Percentiles rank a stretch among this genome's conserved stretches.
phyloP scores from a whole-genome alignment of 2,888 invertebrate genomes.

The Mythimna pallens region DNA sequence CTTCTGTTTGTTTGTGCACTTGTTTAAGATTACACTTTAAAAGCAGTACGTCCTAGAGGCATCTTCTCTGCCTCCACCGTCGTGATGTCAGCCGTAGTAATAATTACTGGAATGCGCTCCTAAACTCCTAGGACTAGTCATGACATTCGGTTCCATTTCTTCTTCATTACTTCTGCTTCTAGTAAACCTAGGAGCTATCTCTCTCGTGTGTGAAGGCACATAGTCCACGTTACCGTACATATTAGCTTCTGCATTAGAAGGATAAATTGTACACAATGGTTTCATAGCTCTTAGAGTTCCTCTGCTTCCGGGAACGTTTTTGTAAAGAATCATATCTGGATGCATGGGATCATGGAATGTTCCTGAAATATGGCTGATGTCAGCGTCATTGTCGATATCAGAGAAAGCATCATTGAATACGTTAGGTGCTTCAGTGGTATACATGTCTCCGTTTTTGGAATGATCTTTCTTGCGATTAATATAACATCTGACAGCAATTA shows the following conservation, averaged over 20 bases:
- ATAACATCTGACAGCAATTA: constrained; percentile 77
- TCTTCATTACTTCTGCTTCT: constrained; percentile 77
- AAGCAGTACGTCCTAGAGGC: constrained; percentile 80
- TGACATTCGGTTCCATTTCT: constrained; percentile 75
- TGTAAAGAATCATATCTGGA: constrained; percentile 87
- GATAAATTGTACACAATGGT: constrained; percentile 86
- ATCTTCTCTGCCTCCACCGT: constrained; percentile 67
- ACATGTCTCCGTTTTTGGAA: constrained; percentile 87
- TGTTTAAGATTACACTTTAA: constrained; percentile 60
- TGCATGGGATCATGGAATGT: constrained; percentile 86
- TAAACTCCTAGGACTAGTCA: constrained; percentile 86
- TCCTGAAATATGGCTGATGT: constrained; percentile 87
- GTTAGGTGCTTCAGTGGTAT: constrained; percentile 85
- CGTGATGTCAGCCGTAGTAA: constrained; percentile 84
- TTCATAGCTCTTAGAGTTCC: constrained; percentile 86
- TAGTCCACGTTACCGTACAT: constrained; percentile 87
- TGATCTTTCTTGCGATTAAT: constrained; percentile 71
- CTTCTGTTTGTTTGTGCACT: constrained; percentile 46
- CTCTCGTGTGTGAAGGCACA: constrained; percentile 78
- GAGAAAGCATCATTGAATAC: constrained; percentile 85
- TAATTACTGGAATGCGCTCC: constrained; percentile 83
- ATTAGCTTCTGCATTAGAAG: constrained; percentile 79
- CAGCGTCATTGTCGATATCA: constrained; percentile 86
- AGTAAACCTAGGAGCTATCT: constrained; percentile 73
- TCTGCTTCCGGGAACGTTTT: constrained; percentile 80